Evolutionary conservation across 2,888 invertebrate genomes (phyloP), one percentile per base, ranked within the genome.

Genomic region (Hyposoter dolosus): DNA sequence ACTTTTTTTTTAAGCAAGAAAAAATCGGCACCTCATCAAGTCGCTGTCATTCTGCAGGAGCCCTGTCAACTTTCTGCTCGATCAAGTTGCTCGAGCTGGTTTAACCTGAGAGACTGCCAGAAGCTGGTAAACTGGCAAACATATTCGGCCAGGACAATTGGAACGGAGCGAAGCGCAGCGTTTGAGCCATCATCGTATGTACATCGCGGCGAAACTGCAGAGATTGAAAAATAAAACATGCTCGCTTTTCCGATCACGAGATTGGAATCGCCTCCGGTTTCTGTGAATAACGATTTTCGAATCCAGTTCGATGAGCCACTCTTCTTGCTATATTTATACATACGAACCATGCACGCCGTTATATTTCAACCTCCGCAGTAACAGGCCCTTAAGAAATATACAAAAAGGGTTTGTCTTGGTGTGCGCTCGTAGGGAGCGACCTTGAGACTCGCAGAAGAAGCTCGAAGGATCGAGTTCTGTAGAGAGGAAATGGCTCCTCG

Each of bases 251-350:
- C 83, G 66, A 66, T 83, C 68, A 75, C 60, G 79, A 56, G 74
- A 83, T 83, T 83, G 83, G 56, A 83, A 74, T 83, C 74, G 23
- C 47, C 56, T 53, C 63, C 43, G 45, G 66, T 60, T 40, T 40
- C 32, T 60, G 45, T 72, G 60, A 69, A 69, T 79, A 75, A 74
- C 68, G 79, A 83, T 75, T 83, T 75, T 79, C 74, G 69, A 69
- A 53, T 74, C 47, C 40, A 35, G 3, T 53, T 53, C 17, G 17
- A 74, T 65, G 68, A 40, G 12, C 40, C 43, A 4, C 6, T 35
- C 50, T 12, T 4, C 23, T 10, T 45, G 1, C 43, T 68, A 43
- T 45, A 15, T 4, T 23, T 66, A 19, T n/a, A 19, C 15, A 10
- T 32, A 40, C 15, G 66, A 40, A 66, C 50, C n/a, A 66, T 35